These are phyloP conservation scores for Drosophila obscura DNA, from an alignment of 1,140 invertebrate species.

Conservation along the genomic window DNA sequence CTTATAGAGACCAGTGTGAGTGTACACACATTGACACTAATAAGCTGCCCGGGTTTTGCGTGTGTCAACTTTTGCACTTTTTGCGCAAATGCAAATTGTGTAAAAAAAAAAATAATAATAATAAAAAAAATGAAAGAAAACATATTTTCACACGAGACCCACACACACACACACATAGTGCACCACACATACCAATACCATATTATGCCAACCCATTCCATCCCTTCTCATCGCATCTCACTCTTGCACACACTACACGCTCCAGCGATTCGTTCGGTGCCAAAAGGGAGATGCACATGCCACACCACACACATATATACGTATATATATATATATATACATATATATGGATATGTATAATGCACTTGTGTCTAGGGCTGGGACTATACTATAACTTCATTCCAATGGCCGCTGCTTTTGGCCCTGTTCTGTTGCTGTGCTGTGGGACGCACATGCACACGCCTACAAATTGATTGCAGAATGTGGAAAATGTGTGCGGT, in stretches of 20 bases:
- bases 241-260: slow-evolving; percentile 51
- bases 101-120: slow-evolving; percentile 34
- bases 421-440: neutral
- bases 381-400: slow-evolving; percentile 45
- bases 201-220: neutral
- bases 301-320: slow-evolving; percentile 30
- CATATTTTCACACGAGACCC: slow-evolving; percentile 68
- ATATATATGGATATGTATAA: slow-evolving; percentile 10
- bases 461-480: slow-evolving; percentile 1
- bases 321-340: neutral
- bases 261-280: slow-evolving; percentile 63
- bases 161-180: neutral
- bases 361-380: neutral
- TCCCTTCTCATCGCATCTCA: neutral
- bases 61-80: slow-evolving; percentile 81
- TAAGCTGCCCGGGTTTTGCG: slow-evolving; percentile 57
- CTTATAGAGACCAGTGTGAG: slow-evolving; percentile 1
- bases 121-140: slow-evolving; percentile 58
- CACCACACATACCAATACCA: neutral
- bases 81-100: slow-evolving; percentile 79
- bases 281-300: slow-evolving; percentile 13
- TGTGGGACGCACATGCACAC: neutral
- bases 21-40: slow-evolving; percentile 36
- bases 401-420: slow-evolving; percentile 62
- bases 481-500: neutral